Conservation (phyloP, 2,797 vertebrate genomes). For the Pseudotriccus pelzelni region DNA sequence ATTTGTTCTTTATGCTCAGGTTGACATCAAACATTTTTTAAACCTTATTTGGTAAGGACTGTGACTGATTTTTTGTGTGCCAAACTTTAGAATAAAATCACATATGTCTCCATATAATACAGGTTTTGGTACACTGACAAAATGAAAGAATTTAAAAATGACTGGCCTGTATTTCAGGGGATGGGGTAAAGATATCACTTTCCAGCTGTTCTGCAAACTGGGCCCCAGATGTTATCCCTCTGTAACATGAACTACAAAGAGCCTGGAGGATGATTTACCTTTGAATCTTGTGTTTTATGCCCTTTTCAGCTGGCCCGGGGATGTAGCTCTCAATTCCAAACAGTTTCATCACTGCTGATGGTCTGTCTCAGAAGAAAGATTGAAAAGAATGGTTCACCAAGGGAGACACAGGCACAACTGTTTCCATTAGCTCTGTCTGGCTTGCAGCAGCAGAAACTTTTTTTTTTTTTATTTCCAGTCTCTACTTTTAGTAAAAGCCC, state of each 20-base stretch:
- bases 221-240: neutral
- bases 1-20: neutral
- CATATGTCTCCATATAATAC: neutral
- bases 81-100: neutral
- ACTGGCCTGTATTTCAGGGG: neutral
- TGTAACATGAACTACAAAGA: neutral
- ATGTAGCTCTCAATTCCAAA: neutral
- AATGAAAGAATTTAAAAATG: neutral
- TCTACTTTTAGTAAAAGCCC: neutral
- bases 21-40: neutral
- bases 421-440: neutral
- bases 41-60: neutral
- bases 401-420: neutral
- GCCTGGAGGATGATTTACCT: neutral
- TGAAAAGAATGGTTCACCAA: neutral
- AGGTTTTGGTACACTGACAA: neutral
- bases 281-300: neutral
- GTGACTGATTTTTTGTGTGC: neutral
- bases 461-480: neutral
- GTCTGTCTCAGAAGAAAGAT: neutral
- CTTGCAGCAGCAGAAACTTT: neutral
- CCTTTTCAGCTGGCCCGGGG: neutral
- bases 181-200: neutral
- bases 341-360: neutral
- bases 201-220: neutral